A percentile compares a stretch with the other conserved stretches of the same genome.
phyloP scores from a whole-genome alignment of 2,888 invertebrate species.

The Zygaena filipendulae region DNA sequence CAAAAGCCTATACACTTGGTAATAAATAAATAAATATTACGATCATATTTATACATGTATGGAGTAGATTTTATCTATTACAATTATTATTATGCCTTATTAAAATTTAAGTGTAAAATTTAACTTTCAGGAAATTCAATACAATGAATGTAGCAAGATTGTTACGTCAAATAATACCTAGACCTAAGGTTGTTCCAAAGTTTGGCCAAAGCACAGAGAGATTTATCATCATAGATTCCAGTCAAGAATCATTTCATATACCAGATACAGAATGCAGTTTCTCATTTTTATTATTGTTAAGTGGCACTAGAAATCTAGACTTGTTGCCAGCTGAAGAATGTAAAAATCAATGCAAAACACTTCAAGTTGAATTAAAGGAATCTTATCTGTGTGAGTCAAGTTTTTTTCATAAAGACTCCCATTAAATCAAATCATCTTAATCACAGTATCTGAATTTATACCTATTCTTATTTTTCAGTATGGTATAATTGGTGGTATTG shows the following conservation, averaged over 20 bases:
- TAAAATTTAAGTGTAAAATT: too few relatives aligned
- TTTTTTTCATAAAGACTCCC: too few relatives aligned
- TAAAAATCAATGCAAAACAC: constrained; percentile 73
- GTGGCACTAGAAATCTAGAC: constrained; percentile 77
- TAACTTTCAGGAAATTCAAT: constrained; percentile 77
- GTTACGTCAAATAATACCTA: constrained; percentile 76
- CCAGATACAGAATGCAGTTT: constrained; percentile 87
- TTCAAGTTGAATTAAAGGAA: constrained; percentile 76
- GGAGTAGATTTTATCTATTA: too few relatives aligned
- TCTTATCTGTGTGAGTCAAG: constrained; percentile 84
- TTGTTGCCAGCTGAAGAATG: constrained; percentile 84
- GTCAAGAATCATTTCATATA: constrained; percentile 72
- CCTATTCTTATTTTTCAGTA: constrained; percentile 72
- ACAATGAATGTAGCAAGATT: constrained; percentile 78
- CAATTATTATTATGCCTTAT: too few relatives aligned
- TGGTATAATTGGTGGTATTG: constrained; percentile 90
- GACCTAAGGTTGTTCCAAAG: constrained; percentile 76
- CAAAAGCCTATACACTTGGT: constrained; percentile 43
- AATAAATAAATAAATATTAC: too few relatives aligned
- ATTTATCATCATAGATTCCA: constrained; percentile 79
- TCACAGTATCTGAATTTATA: too few relatives aligned
- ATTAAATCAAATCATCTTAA: too few relatives aligned
- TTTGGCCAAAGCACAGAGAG: constrained; percentile 83
- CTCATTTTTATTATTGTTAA: constrained; percentile 78
- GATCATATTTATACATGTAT: too few relatives aligned